Conservation (phyloP, 2,113 vertebrate species). For the Chloropsis hardwickii region DNA sequence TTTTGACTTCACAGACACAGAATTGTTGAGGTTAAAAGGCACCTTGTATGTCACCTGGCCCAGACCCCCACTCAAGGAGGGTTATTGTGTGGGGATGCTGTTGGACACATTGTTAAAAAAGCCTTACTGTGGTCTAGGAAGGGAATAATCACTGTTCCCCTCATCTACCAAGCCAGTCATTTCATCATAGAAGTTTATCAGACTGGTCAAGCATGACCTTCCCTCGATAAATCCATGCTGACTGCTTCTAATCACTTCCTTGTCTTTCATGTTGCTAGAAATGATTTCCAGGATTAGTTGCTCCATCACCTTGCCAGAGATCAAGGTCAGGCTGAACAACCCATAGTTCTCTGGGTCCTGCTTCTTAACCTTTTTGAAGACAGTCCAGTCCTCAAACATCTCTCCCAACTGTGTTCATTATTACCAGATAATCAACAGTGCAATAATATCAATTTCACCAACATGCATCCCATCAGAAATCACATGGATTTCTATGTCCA, state of each 20-base stretch:
- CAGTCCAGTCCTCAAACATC: not conserved
- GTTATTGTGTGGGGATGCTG: not conserved
- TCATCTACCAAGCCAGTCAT: not conserved
- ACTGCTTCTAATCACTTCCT: not conserved
- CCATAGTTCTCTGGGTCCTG: not conserved
- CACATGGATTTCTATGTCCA: not conserved
- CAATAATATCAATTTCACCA: not conserved
- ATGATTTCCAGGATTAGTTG: not conserved
- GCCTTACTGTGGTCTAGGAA: not conserved
- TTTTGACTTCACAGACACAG: not conserved
- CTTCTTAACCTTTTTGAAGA: not conserved
- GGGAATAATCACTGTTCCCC: not conserved
- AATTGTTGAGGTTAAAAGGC: not conserved
- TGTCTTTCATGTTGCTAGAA: not conserved
- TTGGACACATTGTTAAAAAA: not conserved
- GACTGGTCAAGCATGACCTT: not conserved
- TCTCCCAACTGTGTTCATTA: not conserved
- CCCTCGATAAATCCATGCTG: not conserved
- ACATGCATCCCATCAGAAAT: not conserved
- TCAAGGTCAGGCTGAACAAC: not conserved
- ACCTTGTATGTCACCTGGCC: not conserved
- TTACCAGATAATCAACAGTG: not conserved
- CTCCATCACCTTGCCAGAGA: not conserved
- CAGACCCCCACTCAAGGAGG: not conserved
- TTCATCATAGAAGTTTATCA: not conserved